Evolutionary conservation across 2,888 invertebrate species (phyloP), one percentile per base, ranked within the genome.

Genomic region (Patella ulyssiponensis): DNA sequence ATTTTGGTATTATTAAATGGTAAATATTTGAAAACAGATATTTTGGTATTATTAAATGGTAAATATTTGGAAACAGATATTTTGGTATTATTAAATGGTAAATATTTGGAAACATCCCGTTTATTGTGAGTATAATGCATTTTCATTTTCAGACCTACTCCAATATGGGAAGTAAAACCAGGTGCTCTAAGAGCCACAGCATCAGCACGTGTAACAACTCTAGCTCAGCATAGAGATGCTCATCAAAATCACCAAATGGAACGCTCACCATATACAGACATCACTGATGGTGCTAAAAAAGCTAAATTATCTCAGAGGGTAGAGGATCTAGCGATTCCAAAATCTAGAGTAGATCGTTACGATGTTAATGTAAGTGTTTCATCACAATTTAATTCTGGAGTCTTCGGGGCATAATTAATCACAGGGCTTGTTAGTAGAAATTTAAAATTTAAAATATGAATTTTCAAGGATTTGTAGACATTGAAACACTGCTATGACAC

Each of bases 131-230:
- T 52, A 20, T 75, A 71, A 12, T 79, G 71, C 4, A 17, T 69
- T 73, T 69, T 54, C 20, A 77, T 33, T 81, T 82, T 71, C 84
- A 89, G 88, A 78, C 79, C 83, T 0, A 83, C 86, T 0, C 87
- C 89, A 33, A 86, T 88, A 7, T 89, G 88, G 88, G 85, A 85
- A 27, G 89, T 90, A 4, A 84, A 82, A 12, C 71, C 79, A 11
- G 79, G 78, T 5, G 87, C 89, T 9, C 74, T 81, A 80, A 82
- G 80, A 4, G 87, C 85, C 1, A 77, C 76, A 0, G 80, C 88
- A 4, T 81, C 88, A 3, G 83, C 81, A n/a, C 79, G 89, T 64
- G 75, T 89, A 7, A 70, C 79, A 17, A 58, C 77, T 2, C 83
- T 90, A 23, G 84, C 87, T 51, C 77, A 80, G 64, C 82, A 82